Evolutionary conservation across 2,113 vertebrate genomes (phyloP).

Genomic region (Mormyrus iriodes): DNA sequence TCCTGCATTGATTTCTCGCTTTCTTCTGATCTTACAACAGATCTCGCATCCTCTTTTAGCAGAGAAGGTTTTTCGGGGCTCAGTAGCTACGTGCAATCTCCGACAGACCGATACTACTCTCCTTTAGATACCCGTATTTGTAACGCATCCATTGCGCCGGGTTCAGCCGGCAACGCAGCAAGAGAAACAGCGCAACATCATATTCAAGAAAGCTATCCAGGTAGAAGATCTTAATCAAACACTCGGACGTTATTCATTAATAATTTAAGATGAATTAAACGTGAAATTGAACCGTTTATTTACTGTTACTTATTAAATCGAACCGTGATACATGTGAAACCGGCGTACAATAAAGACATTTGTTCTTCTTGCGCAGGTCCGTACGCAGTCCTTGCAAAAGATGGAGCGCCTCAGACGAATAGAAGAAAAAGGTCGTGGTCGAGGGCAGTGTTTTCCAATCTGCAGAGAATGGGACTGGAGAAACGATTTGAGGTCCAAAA

Average conservation of each 20-base stretch:
- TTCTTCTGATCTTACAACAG: constrained; percentile 65
- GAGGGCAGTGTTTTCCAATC: constrained; percentile 91
- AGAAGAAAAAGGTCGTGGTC: constrained; percentile 97
- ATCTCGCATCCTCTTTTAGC: constrained; percentile 89
- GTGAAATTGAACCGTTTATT: background rate
- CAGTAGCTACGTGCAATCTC: constrained; percentile 75
- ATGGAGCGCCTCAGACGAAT: constrained; percentile 94
- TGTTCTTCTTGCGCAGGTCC: constrained; percentile 65
- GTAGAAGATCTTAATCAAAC: constrained; percentile 56
- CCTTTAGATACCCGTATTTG: constrained; percentile 84
- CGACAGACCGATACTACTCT: constrained; percentile 85
- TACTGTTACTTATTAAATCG: no score
- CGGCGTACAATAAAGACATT: background rate
- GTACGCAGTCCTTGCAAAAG: constrained; percentile 91
- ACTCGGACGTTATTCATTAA: background rate
- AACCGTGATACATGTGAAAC: background rate
- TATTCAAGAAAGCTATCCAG: constrained; percentile 98
- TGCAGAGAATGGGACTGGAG: constrained; percentile 94
- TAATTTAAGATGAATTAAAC: background rate
- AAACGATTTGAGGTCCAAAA: constrained; percentile 98
- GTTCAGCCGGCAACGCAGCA: constrained; percentile 77
- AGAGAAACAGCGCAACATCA: constrained; percentile 92
- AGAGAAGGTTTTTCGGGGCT: constrained; percentile 78
- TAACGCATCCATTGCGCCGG: constrained; percentile 83
- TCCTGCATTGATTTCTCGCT: background rate